phyloP scores from a whole-genome alignment of 2,113 vertebrate genomes.

The Corynorhinus townsendii region DNA sequence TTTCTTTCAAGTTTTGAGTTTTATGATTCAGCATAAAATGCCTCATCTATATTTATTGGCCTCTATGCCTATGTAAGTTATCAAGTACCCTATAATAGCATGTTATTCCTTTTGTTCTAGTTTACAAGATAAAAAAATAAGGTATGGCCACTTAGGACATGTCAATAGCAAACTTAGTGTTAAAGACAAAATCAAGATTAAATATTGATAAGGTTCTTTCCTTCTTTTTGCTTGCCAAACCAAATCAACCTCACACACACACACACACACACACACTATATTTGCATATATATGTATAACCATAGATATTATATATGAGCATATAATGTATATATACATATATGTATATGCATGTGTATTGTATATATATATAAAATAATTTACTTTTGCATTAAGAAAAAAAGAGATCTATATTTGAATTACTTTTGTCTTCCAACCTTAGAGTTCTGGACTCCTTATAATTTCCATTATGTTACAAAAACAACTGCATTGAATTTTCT shows the following conservation, averaged over 20 bases:
- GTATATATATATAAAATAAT: neutral
- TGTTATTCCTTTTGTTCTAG: neutral
- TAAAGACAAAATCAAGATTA: neutral
- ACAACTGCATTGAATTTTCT: neutral
- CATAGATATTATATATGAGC: neutral
- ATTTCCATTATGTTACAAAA: neutral
- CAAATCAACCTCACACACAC: neutral
- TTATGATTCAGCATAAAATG: neutral
- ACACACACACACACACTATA: neutral
- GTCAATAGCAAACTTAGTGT: neutral
- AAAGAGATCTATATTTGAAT: neutral
- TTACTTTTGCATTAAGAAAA: neutral
- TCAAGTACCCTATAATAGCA: neutral
- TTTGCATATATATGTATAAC: neutral
- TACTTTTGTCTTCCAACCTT: slow-evolving; percentile 1
- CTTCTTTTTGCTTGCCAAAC: neutral
- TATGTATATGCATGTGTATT: neutral
- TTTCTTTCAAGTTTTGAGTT: neutral
- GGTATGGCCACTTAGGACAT: neutral
- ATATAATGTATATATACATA: neutral
- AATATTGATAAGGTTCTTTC: neutral
- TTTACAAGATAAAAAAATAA: neutral
- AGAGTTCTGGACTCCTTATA: neutral
- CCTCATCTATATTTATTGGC: neutral
- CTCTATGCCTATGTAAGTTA: neutral